phyloP scores from a whole-genome alignment of 2,113 vertebrate genomes.

The Piaya cayana region DNA sequence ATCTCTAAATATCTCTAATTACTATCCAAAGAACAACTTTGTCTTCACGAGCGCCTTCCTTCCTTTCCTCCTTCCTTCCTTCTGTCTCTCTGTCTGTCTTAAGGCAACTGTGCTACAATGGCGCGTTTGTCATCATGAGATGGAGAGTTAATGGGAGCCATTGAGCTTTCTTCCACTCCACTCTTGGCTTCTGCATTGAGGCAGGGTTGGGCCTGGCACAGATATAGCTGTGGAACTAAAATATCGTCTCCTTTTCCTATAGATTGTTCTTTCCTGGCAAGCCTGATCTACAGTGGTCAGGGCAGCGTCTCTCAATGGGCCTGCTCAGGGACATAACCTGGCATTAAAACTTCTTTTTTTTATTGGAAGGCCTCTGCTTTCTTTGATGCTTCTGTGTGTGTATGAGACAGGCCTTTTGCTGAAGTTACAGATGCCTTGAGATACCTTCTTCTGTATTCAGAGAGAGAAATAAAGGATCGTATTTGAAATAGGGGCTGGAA shows the following conservation, averaged over 20 bases:
- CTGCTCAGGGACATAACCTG: background rate
- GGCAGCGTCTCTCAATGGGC: background rate
- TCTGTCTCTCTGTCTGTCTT: background rate
- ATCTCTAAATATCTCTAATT: slow-evolving; percentile 56
- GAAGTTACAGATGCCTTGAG: background rate
- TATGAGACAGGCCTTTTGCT: background rate
- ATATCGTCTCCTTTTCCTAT: background rate
- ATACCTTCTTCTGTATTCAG: background rate
- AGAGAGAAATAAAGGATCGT: rapidly evolving
- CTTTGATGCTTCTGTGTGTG: background rate
- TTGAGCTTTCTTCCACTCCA: background rate
- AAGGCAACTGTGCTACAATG: background rate
- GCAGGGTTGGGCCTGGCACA: background rate
- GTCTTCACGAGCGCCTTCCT: slow-evolving; percentile 48
- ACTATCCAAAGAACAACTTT: slow-evolving; percentile 47
- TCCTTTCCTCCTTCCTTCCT: slow-evolving; percentile 5
- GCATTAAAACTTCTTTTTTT: rapidly evolving
- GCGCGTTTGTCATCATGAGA: background rate
- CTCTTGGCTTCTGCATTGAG: background rate
- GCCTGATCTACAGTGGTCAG: background rate
- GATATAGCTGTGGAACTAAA: background rate
- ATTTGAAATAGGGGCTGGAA: background rate
- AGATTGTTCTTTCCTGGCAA: background rate
- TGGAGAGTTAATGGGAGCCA: background rate
- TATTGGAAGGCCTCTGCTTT: background rate